Base-by-base conservation (phyloP, 1,140 invertebrate genomes). In the Formica exsecta region DNA sequence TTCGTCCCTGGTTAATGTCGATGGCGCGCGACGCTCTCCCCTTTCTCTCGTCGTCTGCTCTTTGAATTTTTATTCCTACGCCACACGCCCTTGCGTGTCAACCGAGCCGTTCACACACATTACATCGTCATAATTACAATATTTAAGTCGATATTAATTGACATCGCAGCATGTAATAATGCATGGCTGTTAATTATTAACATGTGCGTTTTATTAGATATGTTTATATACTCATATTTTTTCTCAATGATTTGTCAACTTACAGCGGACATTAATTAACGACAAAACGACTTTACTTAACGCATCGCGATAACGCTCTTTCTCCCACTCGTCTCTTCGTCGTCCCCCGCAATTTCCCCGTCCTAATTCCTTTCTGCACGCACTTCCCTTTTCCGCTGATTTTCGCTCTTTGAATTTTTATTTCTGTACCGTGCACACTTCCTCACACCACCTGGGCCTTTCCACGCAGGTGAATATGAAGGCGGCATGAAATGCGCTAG, bases 391-490 rank as follows among this genome's bases (percentile, higher is more conserved):
- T 68, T 48, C 62, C 19, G 16, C 32, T 25, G 25, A 32, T 19
- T 66, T 70, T 41, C 36, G 22, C 41, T 80, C 32, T 48, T 3
- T 71, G 22, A 59, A 70, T 81, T 81, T 86, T 81, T 70, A 81
- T 81, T 70, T 70, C 22, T 29, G 29, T 36, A 74, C 61, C 76
- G 38, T 57, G 77, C 76, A 65, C 88, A 73, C 74, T 86, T 85
- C 38, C 38, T 25, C 44, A 11, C 61, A 62, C 16, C 48, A 44
- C 70, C 85, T 61, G 44, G 68, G 19, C 41, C 70, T 86, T 87
- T 90, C 61, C 86, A 73, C 76, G 75, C 76, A 86, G 81, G 59
- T 87, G 70, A 87, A 68, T 87, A 90, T 59, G 25, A 48, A 68
- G 59, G 74, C 44, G 48, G 65, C 59, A 61, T 70, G 9, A 59